Base-by-base conservation (phyloP, 53 echinoderm and acorn worm species). In the Antedon mediterranea region DNA sequence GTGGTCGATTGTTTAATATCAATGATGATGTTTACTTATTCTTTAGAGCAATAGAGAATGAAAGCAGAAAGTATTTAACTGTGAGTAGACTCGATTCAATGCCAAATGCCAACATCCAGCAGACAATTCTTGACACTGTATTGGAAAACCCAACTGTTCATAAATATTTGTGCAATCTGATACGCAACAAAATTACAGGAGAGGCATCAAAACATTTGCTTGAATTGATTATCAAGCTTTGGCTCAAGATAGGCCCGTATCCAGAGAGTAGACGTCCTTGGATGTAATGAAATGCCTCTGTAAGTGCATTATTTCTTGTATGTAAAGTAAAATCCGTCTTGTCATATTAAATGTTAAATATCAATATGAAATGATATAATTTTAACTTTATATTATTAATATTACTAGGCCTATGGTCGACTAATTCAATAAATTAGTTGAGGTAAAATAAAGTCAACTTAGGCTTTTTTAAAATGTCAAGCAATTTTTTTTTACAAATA, bases 141-240 rank as follows among this genome's bases (percentile, higher is more conserved):
- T 34, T n/a, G 37, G 77, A 77, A 28, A 26, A 77, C 23, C n/a
- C 28, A 77, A 29, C 28, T n/a, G 77, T 77, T 23, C 77, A 77
- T 34, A 30, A 37, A 77, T 77, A 77, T 20, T 77, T 77, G 77
- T 77, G 77, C 30, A 43, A 29, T 34, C 28, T 77, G 15, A 77
- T 42, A 34, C 14, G 4, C 28, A 77, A 77, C 30, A 42, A 34
- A 30, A 29, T 43, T 18, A 30, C 28, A 34, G 77, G 77, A 28
- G 77, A 77, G 29, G 77, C 30, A 42, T 77, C 77, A 34, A 77
- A 77, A 30, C 41, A 34, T 32, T 37, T 76, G 28, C 28, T 41
- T n/a, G 77, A 77, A 18, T 13, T 15, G 9, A 26, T 57, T 15
- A 18, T 57, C 23, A 57, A 57, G 23, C 20, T 57, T 15, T 57